Conservation (phyloP, 2,888 invertebrate species). For the Macrosiphum euphorbiae region DNA sequence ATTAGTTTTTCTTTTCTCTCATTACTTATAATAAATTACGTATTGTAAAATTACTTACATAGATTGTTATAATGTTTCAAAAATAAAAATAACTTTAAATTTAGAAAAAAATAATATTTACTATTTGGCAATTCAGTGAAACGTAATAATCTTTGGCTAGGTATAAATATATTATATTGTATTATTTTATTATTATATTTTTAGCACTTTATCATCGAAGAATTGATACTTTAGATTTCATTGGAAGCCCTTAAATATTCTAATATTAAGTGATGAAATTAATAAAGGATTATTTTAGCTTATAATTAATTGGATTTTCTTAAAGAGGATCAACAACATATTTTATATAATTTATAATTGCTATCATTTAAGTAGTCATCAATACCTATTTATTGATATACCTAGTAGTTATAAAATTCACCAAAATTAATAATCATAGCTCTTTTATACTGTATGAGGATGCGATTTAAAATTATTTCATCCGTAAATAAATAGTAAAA, state of each 20-base stretch:
- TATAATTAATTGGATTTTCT: conserved; percentile 26
- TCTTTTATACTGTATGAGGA: background rate
- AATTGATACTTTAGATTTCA: conserved; percentile 4
- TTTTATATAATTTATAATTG: background rate
- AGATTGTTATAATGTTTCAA: background rate
- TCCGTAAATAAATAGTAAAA: background rate
- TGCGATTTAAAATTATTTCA: background rate
- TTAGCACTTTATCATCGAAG: background rate
- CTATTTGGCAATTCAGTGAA: background rate
- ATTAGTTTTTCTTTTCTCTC: background rate
- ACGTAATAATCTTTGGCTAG: background rate
- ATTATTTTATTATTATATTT: background rate
- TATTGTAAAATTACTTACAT: background rate
- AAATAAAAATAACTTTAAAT: background rate
- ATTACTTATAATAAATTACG: background rate
- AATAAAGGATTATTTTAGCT: conserved; percentile 5
- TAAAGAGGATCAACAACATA: conserved; percentile 5
- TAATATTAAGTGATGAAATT: background rate
- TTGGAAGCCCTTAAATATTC: background rate
- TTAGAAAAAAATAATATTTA: background rate
- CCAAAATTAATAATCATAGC: background rate
- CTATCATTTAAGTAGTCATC: background rate
- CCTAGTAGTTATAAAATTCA: background rate
- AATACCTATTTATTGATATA: background rate
- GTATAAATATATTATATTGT: background rate